phyloP scores from a whole-genome alignment of 1,140 invertebrate species.

The Aphelenchoides fujianensis region DNA sequence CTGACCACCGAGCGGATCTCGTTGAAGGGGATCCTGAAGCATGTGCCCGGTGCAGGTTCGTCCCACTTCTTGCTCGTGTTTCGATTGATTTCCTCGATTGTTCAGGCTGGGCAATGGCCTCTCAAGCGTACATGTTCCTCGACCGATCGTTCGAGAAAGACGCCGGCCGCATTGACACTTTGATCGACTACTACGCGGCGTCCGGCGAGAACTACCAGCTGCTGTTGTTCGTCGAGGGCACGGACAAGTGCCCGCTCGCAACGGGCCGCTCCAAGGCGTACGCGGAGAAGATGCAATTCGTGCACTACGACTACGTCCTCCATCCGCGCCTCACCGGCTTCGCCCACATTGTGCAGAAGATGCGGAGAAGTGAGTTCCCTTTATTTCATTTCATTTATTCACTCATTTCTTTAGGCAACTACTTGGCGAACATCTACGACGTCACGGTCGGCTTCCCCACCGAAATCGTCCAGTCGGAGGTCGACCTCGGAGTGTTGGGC shows the following conservation, averaged over 20 bases:
- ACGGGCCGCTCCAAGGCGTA: constrained; percentile 73
- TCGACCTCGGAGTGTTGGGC: constrained; percentile 67
- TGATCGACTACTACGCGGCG: constrained; percentile 72
- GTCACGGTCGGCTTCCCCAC: constrained; percentile 73
- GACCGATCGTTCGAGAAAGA: constrained; percentile 77
- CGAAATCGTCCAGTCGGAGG: constrained; percentile 72
- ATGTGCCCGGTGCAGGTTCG: constrained; percentile 77
- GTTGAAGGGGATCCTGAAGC: constrained; percentile 75
- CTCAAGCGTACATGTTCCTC: constrained; percentile 78
- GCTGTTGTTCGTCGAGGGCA: constrained; percentile 64
- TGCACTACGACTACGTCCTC: constrained; percentile 73
- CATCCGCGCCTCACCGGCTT: constrained; percentile 84
- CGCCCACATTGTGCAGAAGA: constrained; percentile 70
- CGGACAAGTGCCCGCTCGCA: constrained; percentile 75
- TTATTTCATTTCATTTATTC: too few species aligned
- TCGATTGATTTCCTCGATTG: too few species aligned
- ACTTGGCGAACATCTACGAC: constrained; percentile 75
- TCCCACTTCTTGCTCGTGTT: background rate
- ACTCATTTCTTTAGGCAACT: constrained; percentile 64
- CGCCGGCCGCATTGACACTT: constrained; percentile 69
- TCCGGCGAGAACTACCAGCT: constrained; percentile 66
- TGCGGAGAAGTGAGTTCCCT: constrained; percentile 68
- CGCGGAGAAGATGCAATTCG: constrained; percentile 71
- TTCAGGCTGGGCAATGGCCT: constrained; percentile 78
- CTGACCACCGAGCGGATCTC: constrained; percentile 74